Base-by-base conservation (phyloP, 1,140 invertebrate genomes). In the Delia radicum region DNA sequence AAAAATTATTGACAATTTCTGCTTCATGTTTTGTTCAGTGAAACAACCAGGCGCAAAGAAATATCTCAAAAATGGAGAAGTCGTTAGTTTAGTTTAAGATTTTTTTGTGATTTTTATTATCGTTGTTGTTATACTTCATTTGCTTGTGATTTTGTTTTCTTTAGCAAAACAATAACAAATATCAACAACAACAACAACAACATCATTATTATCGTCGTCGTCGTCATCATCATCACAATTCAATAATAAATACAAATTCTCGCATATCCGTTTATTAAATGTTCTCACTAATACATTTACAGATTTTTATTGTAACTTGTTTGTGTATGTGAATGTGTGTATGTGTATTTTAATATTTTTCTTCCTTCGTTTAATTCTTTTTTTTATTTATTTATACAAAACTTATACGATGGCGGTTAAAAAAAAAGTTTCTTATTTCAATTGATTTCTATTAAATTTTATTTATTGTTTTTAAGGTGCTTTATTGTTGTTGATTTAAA, bases 371-470 rank as follows among this genome's bases (percentile, higher is more conserved):
- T 18, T 33, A 24, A 33, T 31, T 24, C 8, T 15, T 4, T 63
- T 63, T 63, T 24, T 18, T 62, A 10, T n/a, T 63, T 27, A 13
- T 63, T 27, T 18, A 26, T n/a, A n/a, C n/a, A n/a, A 55, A 55
- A 21, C n/a, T 21, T 6, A 55, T 21, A 55, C 7, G 46, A n/a
- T 18, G 18, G n/a, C n/a, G 46, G 2, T 21, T 5, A 15, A 21
- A 21, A 21, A 55, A 37, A 69, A 4, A 2, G 7, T 69, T 33
- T 33, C 29, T 15, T 33, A 21, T 33, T 69, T 69, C 65, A 69
- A 69, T 69, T 69, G 65, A 69, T 69, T 69, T 69, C 37, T 69
- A 69, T 69, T 69, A 69, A 69, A 69, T 69, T 69, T 69, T 67
- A 18, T 67, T 63, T 69, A n/a, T 69, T 69, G n/a, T 69, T 69